Evolutionary conservation across 1,140 invertebrate species (phyloP).

Genomic region (Aphaenogaster ashmeadi): DNA sequence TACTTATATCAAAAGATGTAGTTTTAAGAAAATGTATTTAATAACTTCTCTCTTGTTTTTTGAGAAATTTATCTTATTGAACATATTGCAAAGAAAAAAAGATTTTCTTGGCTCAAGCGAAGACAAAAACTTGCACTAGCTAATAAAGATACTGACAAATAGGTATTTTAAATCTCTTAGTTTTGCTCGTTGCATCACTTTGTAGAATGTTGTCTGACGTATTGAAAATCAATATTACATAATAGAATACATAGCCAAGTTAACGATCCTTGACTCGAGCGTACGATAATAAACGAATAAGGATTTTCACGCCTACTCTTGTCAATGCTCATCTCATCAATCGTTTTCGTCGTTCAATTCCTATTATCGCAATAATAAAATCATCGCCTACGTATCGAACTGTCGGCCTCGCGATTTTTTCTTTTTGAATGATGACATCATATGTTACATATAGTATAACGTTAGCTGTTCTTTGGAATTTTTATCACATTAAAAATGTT

Average conservation of each 20-base stretch:
- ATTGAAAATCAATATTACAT: neutral
- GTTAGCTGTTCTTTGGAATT: neutral
- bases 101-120: neutral
- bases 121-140: neutral
- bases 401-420: neutral
- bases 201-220: neutral
- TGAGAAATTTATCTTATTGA: neutral
- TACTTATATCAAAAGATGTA: no score
- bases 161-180: neutral
- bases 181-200: neutral
- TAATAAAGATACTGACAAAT: neutral
- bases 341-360: neutral
- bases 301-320: neutral
- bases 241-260: slow-evolving; percentile 2
- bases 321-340: slow-evolving; percentile 9
- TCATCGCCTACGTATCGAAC: slow-evolving; percentile 1
- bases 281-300: neutral
- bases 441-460: neutral
- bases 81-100: neutral
- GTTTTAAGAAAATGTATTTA: neutral
- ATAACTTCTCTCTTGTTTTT: neutral
- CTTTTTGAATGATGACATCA: neutral
- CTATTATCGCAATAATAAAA: slow-evolving; percentile 4
- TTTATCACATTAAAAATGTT: slow-evolving; percentile 5
- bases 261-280: neutral